Evolutionary conservation across 2,797 vertebrate species (phyloP).

Genomic region (Kryptolebias ocellatus): DNA sequence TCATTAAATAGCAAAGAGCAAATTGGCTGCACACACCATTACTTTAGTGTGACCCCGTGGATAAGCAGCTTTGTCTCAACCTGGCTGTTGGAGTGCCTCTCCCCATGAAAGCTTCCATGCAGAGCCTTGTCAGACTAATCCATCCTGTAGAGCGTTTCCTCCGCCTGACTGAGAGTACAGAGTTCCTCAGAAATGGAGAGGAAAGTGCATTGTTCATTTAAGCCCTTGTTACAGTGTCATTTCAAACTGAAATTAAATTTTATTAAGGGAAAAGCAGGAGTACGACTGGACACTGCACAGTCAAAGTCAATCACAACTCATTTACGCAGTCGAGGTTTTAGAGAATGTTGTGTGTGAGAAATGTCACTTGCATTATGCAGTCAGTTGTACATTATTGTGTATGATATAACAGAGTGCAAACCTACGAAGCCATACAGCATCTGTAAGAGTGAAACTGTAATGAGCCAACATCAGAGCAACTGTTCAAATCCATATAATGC

Average conservation of each 20-base stretch:
- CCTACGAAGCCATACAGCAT: not conserved
- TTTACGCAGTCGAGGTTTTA: constrained; percentile 1
- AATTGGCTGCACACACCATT: constrained; percentile 72
- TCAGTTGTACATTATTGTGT: not conserved
- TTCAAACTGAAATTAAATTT: constrained; percentile 39
- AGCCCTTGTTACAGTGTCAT: constrained; percentile 22
- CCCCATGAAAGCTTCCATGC: constrained; percentile 63
- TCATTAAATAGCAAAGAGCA: constrained; percentile 60
- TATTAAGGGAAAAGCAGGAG: constrained; percentile 1
- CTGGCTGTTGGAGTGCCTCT: constrained; percentile 67
- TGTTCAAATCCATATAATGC: constrained; percentile 12
- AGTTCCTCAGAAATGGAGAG: constrained; percentile 24
- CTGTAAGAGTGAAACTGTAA: constrained; percentile 7
- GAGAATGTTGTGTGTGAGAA: not conserved
- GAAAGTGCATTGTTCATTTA: constrained; percentile 29
- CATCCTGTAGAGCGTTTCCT: constrained; percentile 63
- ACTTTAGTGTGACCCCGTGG: constrained; percentile 69
- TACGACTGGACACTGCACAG: not conserved
- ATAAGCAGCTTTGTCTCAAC: constrained; percentile 79
- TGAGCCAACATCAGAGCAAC: not conserved
- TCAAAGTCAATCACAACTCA: constrained; percentile 8
- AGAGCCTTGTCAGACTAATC: constrained; percentile 70
- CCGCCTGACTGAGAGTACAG: constrained; percentile 34
- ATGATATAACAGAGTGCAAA: not conserved
- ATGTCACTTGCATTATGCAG: not conserved